phyloP scores from a whole-genome alignment of 2,797 vertebrate genomes.

The Micropoecilia bifurca region DNA sequence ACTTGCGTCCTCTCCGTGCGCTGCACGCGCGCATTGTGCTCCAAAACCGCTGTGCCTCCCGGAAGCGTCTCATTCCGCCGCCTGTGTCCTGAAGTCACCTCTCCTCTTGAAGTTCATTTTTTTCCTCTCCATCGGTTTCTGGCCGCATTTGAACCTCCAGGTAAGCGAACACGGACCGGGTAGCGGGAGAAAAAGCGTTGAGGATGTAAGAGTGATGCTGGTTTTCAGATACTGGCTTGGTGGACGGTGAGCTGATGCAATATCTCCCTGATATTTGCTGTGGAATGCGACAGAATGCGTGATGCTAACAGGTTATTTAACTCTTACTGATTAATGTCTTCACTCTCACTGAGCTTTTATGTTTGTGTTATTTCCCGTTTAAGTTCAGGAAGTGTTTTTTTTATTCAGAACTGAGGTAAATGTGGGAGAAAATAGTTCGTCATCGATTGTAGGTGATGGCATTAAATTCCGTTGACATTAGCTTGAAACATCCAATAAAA shows the following conservation, averaged over 20 bases:
- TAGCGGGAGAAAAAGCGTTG: rapidly evolving
- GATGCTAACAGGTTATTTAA: background rate
- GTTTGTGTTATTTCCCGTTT: background rate
- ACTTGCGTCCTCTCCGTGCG: background rate
- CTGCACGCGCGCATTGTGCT: slow-evolving; percentile 34
- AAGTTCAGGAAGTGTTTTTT: background rate
- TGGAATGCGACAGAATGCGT: background rate
- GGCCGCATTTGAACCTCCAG: slow-evolving; percentile 16
- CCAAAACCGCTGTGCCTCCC: slow-evolving; percentile 1
- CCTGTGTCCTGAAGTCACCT: background rate
- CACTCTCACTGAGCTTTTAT: background rate
- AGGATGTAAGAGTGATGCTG: rapidly evolving
- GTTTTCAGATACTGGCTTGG: rapidly evolving
- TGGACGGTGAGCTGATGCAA: slow-evolving; percentile 59
- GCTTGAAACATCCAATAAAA: background rate
- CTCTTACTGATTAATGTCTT: background rate
- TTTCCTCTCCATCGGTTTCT: background rate
- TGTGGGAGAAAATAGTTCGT: background rate
- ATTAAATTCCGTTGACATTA: background rate
- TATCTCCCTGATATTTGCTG: background rate
- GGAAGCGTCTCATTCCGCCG: background rate
- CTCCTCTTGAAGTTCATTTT: background rate
- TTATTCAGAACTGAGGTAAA: background rate
- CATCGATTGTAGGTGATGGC: background rate
- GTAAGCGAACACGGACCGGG: slow-evolving; percentile 46